Conservation (phyloP, 2,113 vertebrate species). For the Andinoacara biseriatus region DNA sequence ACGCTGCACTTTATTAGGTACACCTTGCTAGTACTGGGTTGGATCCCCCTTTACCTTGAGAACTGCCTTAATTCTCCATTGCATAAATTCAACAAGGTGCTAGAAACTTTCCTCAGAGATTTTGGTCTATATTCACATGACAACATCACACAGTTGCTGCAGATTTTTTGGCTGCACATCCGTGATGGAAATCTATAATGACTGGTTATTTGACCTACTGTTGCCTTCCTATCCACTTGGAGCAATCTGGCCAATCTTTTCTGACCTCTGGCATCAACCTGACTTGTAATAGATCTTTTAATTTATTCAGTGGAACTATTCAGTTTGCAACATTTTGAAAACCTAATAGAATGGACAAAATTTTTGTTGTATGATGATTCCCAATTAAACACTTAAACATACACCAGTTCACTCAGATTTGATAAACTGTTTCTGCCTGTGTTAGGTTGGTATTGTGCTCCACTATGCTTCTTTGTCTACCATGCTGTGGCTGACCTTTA, state of each 20-base stretch:
- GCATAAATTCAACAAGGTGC: neutral
- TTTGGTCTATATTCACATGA: neutral
- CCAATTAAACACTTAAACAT: neutral
- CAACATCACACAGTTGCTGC: neutral
- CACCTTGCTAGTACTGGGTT: neutral
- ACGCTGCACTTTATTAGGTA: neutral
- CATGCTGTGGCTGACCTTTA: conserved; percentile 92
- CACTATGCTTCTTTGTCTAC: conserved; percentile 92
- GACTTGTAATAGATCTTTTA: neutral
- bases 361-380: neutral
- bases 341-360: neutral
- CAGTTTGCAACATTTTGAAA: neutral
- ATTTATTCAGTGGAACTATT: neutral
- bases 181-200: neutral
- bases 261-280: neutral
- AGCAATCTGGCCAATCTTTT: neutral
- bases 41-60: neutral
- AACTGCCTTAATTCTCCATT: neutral
- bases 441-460: conserved; percentile 89
- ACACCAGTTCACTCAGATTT: neutral
- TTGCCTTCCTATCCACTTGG: neutral
- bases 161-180: neutral
- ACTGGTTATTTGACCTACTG: neutral
- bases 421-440: conserved; percentile 3
- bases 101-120: neutral